phyloP scores from a whole-genome alignment of 2,113 vertebrate species.

The Pseudolaguvia tuberculata region DNA sequence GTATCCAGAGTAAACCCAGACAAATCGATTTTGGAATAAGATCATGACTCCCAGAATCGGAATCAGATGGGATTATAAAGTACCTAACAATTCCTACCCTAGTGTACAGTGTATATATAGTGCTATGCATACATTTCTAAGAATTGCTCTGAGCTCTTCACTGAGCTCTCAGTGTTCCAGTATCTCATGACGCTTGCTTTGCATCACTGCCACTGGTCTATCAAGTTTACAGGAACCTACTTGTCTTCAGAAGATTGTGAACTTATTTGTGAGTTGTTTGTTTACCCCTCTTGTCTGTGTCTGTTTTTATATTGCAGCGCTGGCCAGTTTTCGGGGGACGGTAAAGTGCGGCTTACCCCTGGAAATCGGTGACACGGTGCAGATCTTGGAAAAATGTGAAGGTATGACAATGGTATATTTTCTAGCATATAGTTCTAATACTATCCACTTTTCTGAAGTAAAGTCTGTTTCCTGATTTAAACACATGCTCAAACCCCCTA shows the following conservation, averaged over 20 bases:
- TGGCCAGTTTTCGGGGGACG: slow-evolving; percentile 92
- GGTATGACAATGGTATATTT: slow-evolving; percentile 65
- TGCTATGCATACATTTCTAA: too few relatives aligned
- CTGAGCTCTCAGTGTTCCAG: background rate
- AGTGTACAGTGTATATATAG: too few relatives aligned
- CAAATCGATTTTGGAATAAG: too few relatives aligned
- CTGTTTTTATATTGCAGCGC: slow-evolving; percentile 73
- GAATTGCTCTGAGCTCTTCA: too few relatives aligned
- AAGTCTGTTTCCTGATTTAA: background rate
- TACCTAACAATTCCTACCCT: too few relatives aligned
- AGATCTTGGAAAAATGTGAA: slow-evolving; percentile 97
- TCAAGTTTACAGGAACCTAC: slow-evolving; percentile 19
- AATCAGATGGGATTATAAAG: too few relatives aligned
- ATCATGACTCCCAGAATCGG: too few relatives aligned
- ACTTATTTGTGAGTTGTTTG: slow-evolving; percentile 33
- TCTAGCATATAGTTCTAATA: background rate
- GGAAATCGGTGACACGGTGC: slow-evolving; percentile 97
- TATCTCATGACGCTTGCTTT: background rate
- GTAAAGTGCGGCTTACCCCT: slow-evolving; percentile 87
- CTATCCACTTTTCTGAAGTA: background rate
- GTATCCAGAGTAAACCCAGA: too few relatives aligned
- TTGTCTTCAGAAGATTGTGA: background rate
- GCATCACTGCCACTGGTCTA: slow-evolving; percentile 11
- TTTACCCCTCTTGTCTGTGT: slow-evolving; percentile 15
- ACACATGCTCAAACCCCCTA: too few relatives aligned